Base-by-base conservation (phyloP, 2,888 invertebrate genomes). In the Artemia sinica region DNA sequence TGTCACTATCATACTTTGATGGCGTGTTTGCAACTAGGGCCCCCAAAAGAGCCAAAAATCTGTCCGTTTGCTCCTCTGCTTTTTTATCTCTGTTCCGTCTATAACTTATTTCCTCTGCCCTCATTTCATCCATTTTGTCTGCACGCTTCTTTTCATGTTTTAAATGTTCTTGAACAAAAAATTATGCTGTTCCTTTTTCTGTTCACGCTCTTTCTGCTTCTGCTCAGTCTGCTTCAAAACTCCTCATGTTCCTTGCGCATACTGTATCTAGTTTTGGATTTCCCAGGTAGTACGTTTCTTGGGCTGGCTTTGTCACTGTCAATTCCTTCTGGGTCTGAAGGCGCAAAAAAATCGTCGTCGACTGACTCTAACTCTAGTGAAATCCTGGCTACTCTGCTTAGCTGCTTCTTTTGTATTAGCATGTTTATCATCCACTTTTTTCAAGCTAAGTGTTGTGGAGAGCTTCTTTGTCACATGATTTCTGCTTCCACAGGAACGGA, bases 161-260 rank as follows among this genome's bases (percentile, higher is more conserved):
- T 51, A 51, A 51, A 51, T 51, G 52, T 51, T 51, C 52, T 51
- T 51, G 52, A 51, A 51, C 52, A 51, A 51, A 51, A 51, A n/a
- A 51, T 51, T 51, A 51, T 51, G 52, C 52, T 51, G 52, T 51
- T 51, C 52, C 52, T 51, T 51, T 51, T 51, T 51, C 52, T 51
- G 52, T 51, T 51, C 52, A 51, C 52, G 52, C 52, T 51, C 52
- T 51, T 51, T 51, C 52, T 51, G 52, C 52, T 51, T 51, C 52
- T 51, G 52, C 52, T 51, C 52, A 51, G 52, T 51, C 52, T 51
- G 52, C 52, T 51, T 51, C 52, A 51, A 51, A 51, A 51, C 52
- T 51, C 52, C n/a, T 51, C 52, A n/a, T 51, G 52, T 51, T 51
- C 52, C 52, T 51, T 51, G n/a, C n/a, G n/a, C n/a, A n/a, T n/a